Percentiles rank a stretch among this genome's conserved stretches.
phyloP scores from a whole-genome alignment of 2,888 invertebrate genomes.

The Orchesellides sinensis region DNA sequence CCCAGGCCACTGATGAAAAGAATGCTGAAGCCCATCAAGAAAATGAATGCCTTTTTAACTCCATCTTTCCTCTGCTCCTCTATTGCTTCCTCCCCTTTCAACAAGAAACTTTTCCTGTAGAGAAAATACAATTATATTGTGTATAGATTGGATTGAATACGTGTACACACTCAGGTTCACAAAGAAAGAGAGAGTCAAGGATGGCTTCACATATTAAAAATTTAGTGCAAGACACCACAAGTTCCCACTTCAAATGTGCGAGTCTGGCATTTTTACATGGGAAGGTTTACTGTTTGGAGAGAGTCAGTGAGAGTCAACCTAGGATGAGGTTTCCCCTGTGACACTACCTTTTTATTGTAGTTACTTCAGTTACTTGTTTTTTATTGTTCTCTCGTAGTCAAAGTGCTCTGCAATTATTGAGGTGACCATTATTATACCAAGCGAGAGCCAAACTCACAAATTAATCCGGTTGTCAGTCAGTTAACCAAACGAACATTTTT shows the following conservation, averaged over 20 bases:
- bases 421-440: conserved; percentile 39
- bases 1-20: conserved; percentile 49
- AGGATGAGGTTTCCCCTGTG: background rate
- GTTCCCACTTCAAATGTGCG: too few species aligned
- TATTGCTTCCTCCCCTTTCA: conserved; percentile 34
- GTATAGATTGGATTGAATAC: background rate
- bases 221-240: conserved; percentile 18
- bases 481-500: background rate
- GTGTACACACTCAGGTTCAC: background rate
- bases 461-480: conserved; percentile 68
- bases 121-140: background rate
- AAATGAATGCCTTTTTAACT: conserved; percentile 65
- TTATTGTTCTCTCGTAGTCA: conserved; percentile 27
- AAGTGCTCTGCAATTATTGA: conserved; percentile 42
- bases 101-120: background rate
- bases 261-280: background rate
- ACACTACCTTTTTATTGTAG: background rate
- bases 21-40: conserved; percentile 55
- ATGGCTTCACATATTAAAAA: conserved; percentile 33
- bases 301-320: too few species aligned
- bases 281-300: background rate
- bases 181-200: background rate
- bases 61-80: conserved; percentile 33
- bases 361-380: conserved; percentile 4
- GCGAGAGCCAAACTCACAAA: conserved; percentile 60